phyloP scores from a whole-genome alignment of 2,797 vertebrate genomes.

The Lepus townsendii region DNA sequence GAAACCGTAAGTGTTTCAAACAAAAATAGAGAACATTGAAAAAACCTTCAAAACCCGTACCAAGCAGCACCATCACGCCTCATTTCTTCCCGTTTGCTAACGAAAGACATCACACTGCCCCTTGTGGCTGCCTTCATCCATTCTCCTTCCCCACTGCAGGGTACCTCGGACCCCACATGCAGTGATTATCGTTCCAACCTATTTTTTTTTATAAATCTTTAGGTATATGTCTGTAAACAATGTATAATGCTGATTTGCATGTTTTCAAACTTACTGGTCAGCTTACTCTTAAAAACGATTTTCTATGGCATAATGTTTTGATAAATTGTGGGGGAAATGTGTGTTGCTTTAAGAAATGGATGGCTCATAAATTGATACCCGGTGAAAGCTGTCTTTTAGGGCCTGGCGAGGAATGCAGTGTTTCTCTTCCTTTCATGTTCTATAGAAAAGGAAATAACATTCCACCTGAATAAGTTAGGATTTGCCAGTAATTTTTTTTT shows the following conservation, averaged over 20 bases:
- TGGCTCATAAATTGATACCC: constrained; percentile 38
- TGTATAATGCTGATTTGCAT: background rate
- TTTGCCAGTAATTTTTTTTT: constrained; percentile 68
- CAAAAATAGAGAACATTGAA: constrained; percentile 29
- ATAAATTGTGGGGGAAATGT: background rate
- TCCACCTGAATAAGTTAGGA: constrained; percentile 70
- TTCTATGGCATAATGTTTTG: constrained; percentile 14
- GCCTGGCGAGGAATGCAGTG: background rate
- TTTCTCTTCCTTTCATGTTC: constrained; percentile 56
- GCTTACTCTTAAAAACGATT: constrained; percentile 63
- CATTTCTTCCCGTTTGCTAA: constrained; percentile 54
- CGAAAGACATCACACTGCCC: background rate
- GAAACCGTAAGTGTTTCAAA: constrained; percentile 54
- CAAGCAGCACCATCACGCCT: background rate
- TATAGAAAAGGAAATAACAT: constrained; percentile 53
- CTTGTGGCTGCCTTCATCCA: background rate
- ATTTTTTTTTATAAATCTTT: background rate
- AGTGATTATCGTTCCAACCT: background rate
- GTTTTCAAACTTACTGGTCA: constrained; percentile 62
- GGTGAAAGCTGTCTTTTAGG: background rate
- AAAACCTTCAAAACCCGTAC: constrained; percentile 7
- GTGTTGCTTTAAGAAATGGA: background rate
- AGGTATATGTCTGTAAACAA: background rate
- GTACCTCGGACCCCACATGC: background rate
- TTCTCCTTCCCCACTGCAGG: background rate